phyloP scores from a whole-genome alignment of 1,140 invertebrate species.

The Aculops lycopersici region DNA sequence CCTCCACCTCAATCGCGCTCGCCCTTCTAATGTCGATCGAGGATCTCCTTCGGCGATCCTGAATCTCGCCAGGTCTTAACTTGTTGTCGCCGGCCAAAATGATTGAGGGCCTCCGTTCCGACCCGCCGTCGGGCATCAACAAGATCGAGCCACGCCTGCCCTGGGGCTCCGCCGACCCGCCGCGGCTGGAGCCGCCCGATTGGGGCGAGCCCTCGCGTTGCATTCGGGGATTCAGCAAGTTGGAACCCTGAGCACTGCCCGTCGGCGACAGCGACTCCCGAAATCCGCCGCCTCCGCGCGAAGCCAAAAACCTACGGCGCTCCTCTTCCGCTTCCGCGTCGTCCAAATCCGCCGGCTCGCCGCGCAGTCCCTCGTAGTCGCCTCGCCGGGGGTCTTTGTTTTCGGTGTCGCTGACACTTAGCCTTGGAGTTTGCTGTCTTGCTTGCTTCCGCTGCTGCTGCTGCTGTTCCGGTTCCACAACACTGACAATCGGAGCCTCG shows the following conservation, averaged over 20 bases:
- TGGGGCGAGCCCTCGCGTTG: too few species aligned
- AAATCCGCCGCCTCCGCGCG: too few species aligned
- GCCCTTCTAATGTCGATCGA: too few species aligned
- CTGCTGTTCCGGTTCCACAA: slow-evolving; percentile 11
- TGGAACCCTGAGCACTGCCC: too few species aligned
- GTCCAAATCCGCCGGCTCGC: background rate
- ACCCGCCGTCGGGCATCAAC: slow-evolving; percentile 1
- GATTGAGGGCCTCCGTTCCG: slow-evolving; percentile 8
- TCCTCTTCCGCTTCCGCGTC: background rate
- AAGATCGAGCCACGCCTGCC: background rate
- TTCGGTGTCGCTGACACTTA: too few species aligned
- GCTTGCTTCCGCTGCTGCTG: background rate
- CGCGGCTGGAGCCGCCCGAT: slow-evolving; percentile 21
- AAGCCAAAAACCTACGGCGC: too few species aligned
- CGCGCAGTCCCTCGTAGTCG: background rate
- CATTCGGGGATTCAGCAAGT: too few species aligned
- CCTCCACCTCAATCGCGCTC: slow-evolving; percentile 31
- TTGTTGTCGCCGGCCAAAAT: slow-evolving; percentile 32
- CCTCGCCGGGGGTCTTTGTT: too few species aligned
- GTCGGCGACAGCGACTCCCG: too few species aligned
- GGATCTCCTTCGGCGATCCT: slow-evolving; percentile 11
- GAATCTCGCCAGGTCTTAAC: slow-evolving; percentile 13
- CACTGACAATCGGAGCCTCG: too few species aligned
- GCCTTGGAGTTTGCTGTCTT: too few species aligned
- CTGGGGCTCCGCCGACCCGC: slow-evolving; percentile 17